These are phyloP conservation scores for Paraplagusia blochii DNA, from an alignment of 2,113 vertebrate species.

Conservation along the genomic window DNA sequence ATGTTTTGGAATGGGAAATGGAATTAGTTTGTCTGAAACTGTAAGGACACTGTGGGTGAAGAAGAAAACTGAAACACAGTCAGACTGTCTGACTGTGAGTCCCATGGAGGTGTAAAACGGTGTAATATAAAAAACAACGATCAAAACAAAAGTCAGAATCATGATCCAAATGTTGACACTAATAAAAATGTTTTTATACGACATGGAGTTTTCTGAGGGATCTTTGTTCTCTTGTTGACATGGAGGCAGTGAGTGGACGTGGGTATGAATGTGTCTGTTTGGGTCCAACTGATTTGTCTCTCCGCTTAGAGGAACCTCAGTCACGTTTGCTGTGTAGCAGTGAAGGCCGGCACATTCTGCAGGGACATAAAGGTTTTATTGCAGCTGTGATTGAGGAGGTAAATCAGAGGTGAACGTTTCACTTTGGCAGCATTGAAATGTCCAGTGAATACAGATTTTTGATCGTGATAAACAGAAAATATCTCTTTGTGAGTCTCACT, in stretches of 20 bases:
- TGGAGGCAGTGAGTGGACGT: background rate
- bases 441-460: background rate
- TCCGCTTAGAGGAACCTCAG: background rate
- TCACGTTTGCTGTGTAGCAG: background rate
- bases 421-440: background rate
- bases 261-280: background rate
- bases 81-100: slow-evolving; percentile 36
- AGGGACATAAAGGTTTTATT: slow-evolving; percentile 13
- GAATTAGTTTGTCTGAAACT: slow-evolving; percentile 53
- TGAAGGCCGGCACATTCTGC: slow-evolving; percentile 37
- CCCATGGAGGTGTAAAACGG: slow-evolving; percentile 53
- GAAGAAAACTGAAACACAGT: slow-evolving; percentile 49
- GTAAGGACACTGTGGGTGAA: slow-evolving; percentile 39
- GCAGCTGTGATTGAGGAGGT: background rate
- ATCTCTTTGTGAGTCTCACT: no score
- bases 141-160: slow-evolving; percentile 34
- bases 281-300: slow-evolving; percentile 13
- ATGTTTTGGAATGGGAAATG: slow-evolving; percentile 11
- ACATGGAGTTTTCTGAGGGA: slow-evolving; percentile 30
- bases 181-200: slow-evolving; percentile 70
- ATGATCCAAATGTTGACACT: slow-evolving; percentile 70
- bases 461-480: no score
- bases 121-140: slow-evolving; percentile 47
- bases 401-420: slow-evolving; percentile 19
- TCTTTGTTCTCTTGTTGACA: slow-evolving; percentile 6